phyloP scores from a whole-genome alignment of 2,888 invertebrate genomes.

The Anaspis maculata region DNA sequence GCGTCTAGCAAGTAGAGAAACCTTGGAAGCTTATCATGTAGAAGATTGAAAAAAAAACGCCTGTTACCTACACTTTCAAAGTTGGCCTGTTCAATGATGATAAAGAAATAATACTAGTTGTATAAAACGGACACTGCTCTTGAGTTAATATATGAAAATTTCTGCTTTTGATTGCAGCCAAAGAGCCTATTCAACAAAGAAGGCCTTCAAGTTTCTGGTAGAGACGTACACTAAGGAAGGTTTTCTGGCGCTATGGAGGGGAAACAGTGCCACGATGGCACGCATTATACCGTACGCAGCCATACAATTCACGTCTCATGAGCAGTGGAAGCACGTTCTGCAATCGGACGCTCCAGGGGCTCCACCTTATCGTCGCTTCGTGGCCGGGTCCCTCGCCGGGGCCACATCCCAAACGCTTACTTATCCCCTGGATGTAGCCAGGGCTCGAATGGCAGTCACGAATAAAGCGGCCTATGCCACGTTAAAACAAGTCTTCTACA shows the following conservation, averaged over 20 bases:
- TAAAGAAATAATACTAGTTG: too few relatives aligned
- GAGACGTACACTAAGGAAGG: constrained; percentile 70
- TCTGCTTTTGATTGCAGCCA: constrained; percentile 45
- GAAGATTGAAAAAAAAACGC: too few relatives aligned
- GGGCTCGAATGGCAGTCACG: constrained; percentile 96
- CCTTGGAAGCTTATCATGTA: too few relatives aligned
- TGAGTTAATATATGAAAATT: constrained; percentile 2
- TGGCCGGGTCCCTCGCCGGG: constrained; percentile 93
- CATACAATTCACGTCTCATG: constrained; percentile 95
- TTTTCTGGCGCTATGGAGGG: constrained; percentile 81
- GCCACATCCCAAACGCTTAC: constrained; percentile 90
- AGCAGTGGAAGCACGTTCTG: constrained; percentile 87
- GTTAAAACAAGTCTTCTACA: constrained; percentile 42
- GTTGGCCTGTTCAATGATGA: too few relatives aligned
- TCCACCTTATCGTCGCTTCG: constrained; percentile 52
- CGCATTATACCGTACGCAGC: constrained; percentile 95
- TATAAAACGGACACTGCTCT: too few relatives aligned
- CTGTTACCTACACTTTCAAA: too few relatives aligned
- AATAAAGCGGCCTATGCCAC: constrained; percentile 63
- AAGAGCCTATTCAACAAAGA: constrained; percentile 62
- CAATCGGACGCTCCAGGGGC: constrained; percentile 53
- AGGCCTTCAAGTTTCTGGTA: constrained; percentile 60
- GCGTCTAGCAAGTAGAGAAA: too few relatives aligned
- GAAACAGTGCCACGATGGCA: constrained; percentile 98
- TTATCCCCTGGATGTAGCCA: constrained; percentile 92